A percentile compares a stretch with the other conserved stretches of the same genome.
phyloP scores from a whole-genome alignment of 2,797 vertebrate genomes.

The Coranthus polyacanthus region DNA sequence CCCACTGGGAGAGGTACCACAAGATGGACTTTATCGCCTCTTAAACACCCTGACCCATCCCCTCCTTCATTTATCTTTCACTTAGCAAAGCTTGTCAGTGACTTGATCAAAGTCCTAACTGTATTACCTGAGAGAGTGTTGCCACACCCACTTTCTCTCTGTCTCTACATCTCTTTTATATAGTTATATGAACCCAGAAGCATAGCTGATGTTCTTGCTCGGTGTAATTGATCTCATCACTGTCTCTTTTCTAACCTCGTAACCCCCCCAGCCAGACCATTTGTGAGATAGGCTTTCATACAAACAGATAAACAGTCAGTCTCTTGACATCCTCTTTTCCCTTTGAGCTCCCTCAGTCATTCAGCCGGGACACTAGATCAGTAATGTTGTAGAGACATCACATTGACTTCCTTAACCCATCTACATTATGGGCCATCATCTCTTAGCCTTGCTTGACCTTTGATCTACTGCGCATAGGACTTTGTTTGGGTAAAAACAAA shows the following conservation, averaged over 20 bases:
- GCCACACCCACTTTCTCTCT: constrained; percentile 31
- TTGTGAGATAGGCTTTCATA: constrained; percentile 14
- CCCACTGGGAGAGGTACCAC: constrained; percentile 52
- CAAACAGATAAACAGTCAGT: constrained; percentile 40
- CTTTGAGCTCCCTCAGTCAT: constrained; percentile 18
- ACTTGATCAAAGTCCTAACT: constrained; percentile 32
- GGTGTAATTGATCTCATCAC: constrained; percentile 20
- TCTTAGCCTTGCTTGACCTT: background rate
- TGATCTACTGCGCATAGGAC: constrained; percentile 17
- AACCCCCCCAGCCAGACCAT: background rate
- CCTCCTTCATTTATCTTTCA: constrained; percentile 22
- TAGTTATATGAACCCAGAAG: constrained; percentile 20
- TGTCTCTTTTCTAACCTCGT: background rate
- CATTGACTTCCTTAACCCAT: constrained; percentile 3
- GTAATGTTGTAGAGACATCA: constrained; percentile 9
- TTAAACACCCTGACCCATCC: constrained; percentile 15
- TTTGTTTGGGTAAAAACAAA: constrained; percentile 9
- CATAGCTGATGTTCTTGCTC: constrained; percentile 15
- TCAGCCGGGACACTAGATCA: constrained; percentile 26
- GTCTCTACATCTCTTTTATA: constrained; percentile 23
- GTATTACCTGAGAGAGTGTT: constrained; percentile 38
- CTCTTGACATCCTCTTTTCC: constrained; percentile 21
- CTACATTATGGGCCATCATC: background rate
- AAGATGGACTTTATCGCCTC: constrained; percentile 53
- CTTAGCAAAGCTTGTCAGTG: constrained; percentile 42